Conservation (phyloP, 2,888 invertebrate species). For the Melipona bicolor region DNA sequence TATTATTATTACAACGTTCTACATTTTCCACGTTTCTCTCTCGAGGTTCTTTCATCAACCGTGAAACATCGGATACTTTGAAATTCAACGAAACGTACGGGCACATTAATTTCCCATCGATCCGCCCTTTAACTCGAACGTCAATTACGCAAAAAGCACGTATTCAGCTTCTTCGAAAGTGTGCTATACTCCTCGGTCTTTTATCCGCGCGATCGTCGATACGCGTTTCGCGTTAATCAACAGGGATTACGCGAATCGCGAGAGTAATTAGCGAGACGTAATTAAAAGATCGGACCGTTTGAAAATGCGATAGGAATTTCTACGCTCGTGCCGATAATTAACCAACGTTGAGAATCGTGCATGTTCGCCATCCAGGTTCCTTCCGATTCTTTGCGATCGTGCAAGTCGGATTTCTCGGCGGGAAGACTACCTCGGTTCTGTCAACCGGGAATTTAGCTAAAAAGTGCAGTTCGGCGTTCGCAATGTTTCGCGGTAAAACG, state of each 20-base stretch:
- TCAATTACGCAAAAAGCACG: conserved; percentile 44
- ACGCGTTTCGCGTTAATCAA: conserved; percentile 41
- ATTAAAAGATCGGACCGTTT: conserved; percentile 27
- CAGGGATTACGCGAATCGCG: conserved; percentile 33
- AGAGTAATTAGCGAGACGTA: conserved; percentile 43
- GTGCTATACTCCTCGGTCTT: conserved; percentile 16
- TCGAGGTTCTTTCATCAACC: not conserved
- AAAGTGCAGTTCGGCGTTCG: not conserved
- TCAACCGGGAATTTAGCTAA: not conserved
- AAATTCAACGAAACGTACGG: not conserved
- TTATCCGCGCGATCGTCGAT: conserved; percentile 31
- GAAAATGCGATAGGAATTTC: conserved; percentile 32
- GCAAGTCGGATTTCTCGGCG: not conserved
- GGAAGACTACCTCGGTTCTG: not conserved
- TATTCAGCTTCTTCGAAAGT: conserved; percentile 31
- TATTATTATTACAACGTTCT: not conserved
- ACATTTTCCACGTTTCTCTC: not conserved
- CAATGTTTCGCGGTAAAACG: not conserved
- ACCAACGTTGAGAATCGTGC: not conserved
- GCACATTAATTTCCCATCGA: conserved; percentile 3
- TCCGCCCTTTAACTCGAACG: conserved; percentile 12
- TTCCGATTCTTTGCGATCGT: not conserved
- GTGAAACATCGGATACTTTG: not conserved
- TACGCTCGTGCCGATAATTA: conserved; percentile 20
- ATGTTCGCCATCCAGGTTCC: not conserved